Evolutionary conservation across 2,113 vertebrate genomes (phyloP).

Genomic region (Platichthys stellatus): DNA sequence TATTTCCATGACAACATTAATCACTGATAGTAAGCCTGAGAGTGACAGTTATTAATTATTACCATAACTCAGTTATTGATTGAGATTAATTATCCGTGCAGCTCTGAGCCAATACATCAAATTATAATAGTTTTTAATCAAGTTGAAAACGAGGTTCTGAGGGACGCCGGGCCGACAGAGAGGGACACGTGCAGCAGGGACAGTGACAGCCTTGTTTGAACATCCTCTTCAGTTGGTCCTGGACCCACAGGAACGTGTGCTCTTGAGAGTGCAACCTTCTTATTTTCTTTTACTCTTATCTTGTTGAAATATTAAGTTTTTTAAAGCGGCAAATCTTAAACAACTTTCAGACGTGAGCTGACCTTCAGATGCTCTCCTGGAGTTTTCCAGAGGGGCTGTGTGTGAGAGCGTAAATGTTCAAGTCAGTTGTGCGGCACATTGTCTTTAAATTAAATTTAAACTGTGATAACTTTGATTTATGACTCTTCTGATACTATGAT

Average conservation of each 20-base stretch:
- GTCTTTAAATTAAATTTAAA: too few relatives aligned
- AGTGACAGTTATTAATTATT: constrained; percentile 18
- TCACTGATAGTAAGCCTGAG: background rate
- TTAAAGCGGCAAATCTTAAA: too few relatives aligned
- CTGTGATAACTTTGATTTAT: too few relatives aligned
- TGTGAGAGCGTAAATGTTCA: too few relatives aligned
- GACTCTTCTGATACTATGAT: too few relatives aligned
- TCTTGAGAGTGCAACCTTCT: background rate
- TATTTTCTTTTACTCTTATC: background rate
- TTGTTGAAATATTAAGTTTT: too few relatives aligned
- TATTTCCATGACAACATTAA: background rate
- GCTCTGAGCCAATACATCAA: constrained; percentile 16
- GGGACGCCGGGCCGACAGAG: background rate
- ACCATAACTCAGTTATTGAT: constrained; percentile 24
- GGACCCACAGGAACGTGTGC: background rate
- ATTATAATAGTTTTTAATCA: constrained; percentile 25
- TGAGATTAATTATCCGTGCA: constrained; percentile 46
- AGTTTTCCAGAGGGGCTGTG: too few relatives aligned
- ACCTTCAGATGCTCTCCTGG: too few relatives aligned
- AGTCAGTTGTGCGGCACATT: too few relatives aligned
- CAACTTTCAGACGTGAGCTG: too few relatives aligned
- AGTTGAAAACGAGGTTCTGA: constrained; percentile 22
- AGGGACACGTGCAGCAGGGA: too few relatives aligned
- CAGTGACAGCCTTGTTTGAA: constrained; percentile 30
- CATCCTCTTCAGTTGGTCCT: background rate